Percentiles rank a stretch among this genome's conserved stretches.
These are phyloP conservation scores for Myrmecobius fasciatus DNA, from an alignment of 2,113 vertebrate species.

Conservation along the genomic window DNA sequence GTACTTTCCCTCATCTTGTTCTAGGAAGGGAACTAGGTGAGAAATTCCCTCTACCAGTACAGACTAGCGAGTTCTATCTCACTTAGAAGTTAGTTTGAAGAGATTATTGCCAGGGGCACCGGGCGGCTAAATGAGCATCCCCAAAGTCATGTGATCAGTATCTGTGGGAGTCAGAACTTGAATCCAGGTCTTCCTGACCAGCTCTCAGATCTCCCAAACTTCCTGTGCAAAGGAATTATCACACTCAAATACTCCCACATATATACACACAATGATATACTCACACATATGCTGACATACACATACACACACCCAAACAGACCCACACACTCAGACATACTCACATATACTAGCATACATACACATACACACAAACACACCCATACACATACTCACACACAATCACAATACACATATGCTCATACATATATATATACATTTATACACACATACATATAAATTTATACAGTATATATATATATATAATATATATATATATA, in stretches of 20 bases:
- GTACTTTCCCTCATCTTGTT: not conserved
- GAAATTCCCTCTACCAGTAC: not conserved
- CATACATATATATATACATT: not conserved
- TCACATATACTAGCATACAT: too few species aligned
- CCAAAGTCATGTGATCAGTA: not conserved
- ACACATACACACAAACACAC: not conserved
- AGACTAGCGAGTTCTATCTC: not conserved
- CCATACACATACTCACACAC: not conserved
- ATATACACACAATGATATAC: too few species aligned
- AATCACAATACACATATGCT: too few species aligned
- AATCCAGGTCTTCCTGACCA: not conserved
- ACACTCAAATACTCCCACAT: too few species aligned
- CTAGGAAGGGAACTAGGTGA: not conserved
- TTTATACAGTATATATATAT: too few species aligned
- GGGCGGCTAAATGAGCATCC: not conserved
- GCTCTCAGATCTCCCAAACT: not conserved
- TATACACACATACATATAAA: not conserved
- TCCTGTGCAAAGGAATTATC: too few species aligned
- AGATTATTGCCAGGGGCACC: not conserved
- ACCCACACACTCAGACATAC: too few species aligned
- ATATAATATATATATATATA: too few species aligned
- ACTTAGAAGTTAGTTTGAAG: not conserved
- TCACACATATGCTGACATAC: too few species aligned
- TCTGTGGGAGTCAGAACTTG: not conserved
- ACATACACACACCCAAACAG: too few species aligned